A percentile compares a stretch with the other conserved stretches of the same genome.
Conservation (phyloP, 2,888 invertebrate species). For the Timema cristinae region DNA sequence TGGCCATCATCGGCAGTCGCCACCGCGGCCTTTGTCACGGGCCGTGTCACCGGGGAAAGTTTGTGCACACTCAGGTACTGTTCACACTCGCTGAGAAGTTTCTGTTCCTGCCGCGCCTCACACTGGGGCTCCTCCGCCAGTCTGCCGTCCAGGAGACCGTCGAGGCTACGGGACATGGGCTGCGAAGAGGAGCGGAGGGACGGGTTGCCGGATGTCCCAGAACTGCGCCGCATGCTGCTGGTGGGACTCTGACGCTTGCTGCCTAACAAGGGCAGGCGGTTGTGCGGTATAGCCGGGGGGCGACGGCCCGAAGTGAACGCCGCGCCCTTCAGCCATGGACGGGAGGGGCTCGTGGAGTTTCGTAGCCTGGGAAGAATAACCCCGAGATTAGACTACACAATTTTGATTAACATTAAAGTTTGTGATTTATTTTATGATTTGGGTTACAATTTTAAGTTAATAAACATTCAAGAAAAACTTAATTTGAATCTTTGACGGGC, state of each 20-base stretch:
- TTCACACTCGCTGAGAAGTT: constrained; percentile 32
- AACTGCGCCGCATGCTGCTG: constrained; percentile 23
- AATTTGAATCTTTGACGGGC: too few species aligned
- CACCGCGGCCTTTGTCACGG: neutral
- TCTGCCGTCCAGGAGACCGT: constrained; percentile 54
- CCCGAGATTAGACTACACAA: too few species aligned
- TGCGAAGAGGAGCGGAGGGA: constrained; percentile 46
- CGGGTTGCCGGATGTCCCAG: constrained; percentile 36
- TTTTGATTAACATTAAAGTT: too few species aligned
- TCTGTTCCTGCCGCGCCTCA: constrained; percentile 23
- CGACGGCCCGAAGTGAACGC: constrained; percentile 31
- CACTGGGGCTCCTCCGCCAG: constrained; percentile 29
- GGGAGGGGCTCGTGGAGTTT: constrained; percentile 62
- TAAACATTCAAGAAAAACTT: too few species aligned
- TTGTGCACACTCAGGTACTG: constrained; percentile 32
- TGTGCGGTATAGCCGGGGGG: constrained; percentile 41
- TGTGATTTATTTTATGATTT: too few species aligned
- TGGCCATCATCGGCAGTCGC: neutral
- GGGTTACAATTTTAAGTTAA: too few species aligned
- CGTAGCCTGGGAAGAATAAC: constrained; percentile 50
- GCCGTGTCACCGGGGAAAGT: constrained; percentile 11
- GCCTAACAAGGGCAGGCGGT: constrained; percentile 22
- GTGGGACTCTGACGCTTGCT: constrained; percentile 25
- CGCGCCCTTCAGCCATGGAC: constrained; percentile 53
- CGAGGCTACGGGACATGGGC: constrained; percentile 55